These are phyloP conservation scores for Sinocyclocheilus grahami DNA, from an alignment of 2,113 vertebrate species.

Conservation along the genomic window DNA sequence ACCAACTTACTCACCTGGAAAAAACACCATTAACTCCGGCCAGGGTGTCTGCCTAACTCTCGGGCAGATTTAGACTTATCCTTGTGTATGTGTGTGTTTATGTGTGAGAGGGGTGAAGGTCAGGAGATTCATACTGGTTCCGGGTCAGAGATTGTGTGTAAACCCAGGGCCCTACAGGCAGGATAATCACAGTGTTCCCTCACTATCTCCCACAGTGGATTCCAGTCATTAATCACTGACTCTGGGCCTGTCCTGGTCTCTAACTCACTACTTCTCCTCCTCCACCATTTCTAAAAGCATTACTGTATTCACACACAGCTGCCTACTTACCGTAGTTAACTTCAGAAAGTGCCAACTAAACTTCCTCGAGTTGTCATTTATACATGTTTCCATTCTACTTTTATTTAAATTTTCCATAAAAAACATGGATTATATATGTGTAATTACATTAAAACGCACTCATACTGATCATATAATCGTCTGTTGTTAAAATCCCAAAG, in stretches of 20 bases:
- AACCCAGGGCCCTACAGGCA: slow-evolving; percentile 76
- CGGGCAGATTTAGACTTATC: slow-evolving; percentile 4
- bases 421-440: background rate
- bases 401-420: background rate
- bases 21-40: slow-evolving; percentile 83
- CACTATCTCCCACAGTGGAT: slow-evolving; percentile 79
- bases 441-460: background rate
- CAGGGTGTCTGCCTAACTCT: slow-evolving; percentile 71
- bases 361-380: slow-evolving; percentile 4
- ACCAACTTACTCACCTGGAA: slow-evolving; percentile 86
- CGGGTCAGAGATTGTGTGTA: slow-evolving; percentile 74
- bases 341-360: slow-evolving; percentile 10
- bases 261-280: slow-evolving; percentile 45
- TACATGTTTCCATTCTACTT: background rate
- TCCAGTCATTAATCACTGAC: slow-evolving; percentile 80
- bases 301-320: background rate
- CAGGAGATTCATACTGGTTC: slow-evolving; percentile 73
- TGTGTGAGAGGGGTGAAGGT: slow-evolving; percentile 68
- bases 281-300: slow-evolving; percentile 15
- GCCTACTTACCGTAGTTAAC: background rate
- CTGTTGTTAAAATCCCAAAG: slow-evolving; percentile 7
- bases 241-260: slow-evolving; percentile 67
- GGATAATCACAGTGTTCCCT: slow-evolving; percentile 78
- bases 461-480: background rate
- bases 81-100: slow-evolving; percentile 63